phyloP scores from a whole-genome alignment of 2,113 vertebrate genomes.

The Macaca fascicularis region T2T-MFA8v1.1 NC_088375.1:222486001-222486500 shows the following conservation, averaged over 20 bases:
- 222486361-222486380: not conserved
- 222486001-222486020: not conserved
- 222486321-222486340: slow-evolving; percentile 93
- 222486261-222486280: slow-evolving; percentile 93
- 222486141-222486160: fast-evolving
- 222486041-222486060: not conserved
- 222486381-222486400: not conserved
- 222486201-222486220: slow-evolving; percentile 95
- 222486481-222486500: not conserved
- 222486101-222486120: not conserved
- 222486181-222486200: slow-evolving; percentile 98
- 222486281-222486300: slow-evolving; percentile 96
- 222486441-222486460: not conserved
- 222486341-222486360: slow-evolving; percentile 81
- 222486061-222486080: not conserved
- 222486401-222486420: not conserved
- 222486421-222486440: not conserved
- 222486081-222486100: not conserved
- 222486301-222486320: slow-evolving; percentile 94
- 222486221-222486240: slow-evolving; percentile 96
- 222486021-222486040: not conserved
- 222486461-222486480: not conserved
- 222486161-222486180: slow-evolving; percentile 91
- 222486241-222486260: slow-evolving; percentile 94
- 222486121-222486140: not conserved